Percentiles rank a stretch among this genome's conserved stretches.
phyloP scores from a whole-genome alignment of 2,797 vertebrate species.

The Alca torda region DNA sequence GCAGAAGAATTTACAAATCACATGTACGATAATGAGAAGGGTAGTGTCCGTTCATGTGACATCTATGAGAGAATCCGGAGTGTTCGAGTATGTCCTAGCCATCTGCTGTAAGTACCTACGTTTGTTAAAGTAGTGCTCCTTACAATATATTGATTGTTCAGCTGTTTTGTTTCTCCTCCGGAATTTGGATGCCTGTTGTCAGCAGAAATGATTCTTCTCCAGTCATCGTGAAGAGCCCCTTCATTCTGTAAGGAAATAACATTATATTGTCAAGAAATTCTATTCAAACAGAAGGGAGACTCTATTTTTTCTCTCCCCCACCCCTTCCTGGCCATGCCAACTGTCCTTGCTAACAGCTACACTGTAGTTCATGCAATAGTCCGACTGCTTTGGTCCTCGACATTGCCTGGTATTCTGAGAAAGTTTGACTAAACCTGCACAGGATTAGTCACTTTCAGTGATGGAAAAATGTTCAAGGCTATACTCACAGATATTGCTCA shows the following conservation, averaged over 20 bases:
- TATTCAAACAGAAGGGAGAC: background rate
- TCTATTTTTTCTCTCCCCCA: rapidly evolving
- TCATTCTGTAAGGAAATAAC: background rate
- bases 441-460: slow-evolving; percentile 12
- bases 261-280: background rate
- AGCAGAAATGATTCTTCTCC: background rate
- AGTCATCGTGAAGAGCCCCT: background rate
- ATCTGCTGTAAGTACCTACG: rapidly evolving
- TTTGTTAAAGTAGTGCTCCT: background rate
- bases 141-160: background rate
- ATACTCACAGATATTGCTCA: slow-evolving; percentile 4
- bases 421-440: background rate
- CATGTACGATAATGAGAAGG: background rate
- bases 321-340: background rate
- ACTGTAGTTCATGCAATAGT: background rate
- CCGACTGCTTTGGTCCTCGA: rapidly evolving
- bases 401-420: background rate
- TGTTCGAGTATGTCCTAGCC: background rate
- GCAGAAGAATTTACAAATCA: background rate
- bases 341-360: background rate
- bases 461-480: background rate
- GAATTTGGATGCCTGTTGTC: background rate
- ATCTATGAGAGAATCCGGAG: background rate
- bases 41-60: background rate
- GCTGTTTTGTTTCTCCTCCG: background rate